phyloP scores from a whole-genome alignment of 2,113 vertebrate genomes.

The Rostratula benghalensis region DNA sequence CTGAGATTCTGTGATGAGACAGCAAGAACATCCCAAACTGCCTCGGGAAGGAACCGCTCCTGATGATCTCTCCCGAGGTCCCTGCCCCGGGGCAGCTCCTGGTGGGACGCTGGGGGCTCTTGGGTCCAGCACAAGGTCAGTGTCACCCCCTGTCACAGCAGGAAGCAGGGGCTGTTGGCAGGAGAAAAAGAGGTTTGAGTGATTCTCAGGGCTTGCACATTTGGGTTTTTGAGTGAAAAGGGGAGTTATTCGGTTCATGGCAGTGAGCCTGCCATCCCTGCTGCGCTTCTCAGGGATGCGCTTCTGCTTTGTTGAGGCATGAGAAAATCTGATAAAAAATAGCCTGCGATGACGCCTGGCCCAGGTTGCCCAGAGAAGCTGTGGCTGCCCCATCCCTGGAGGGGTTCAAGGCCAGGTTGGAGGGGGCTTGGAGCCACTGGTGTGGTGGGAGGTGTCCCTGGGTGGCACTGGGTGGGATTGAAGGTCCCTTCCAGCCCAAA shows the following conservation, averaged over 20 bases:
- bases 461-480: too few species aligned
- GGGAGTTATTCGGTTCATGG: background rate
- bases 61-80: background rate
- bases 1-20: rapidly evolving
- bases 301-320: too few species aligned
- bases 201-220: background rate
- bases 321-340: too few species aligned
- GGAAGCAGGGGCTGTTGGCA: background rate
- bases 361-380: too few species aligned
- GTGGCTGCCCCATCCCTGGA: too few species aligned
- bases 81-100: background rate
- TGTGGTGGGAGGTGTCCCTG: too few species aligned
- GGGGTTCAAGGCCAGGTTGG: too few species aligned
- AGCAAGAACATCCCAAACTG: background rate
- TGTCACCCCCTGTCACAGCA: background rate
- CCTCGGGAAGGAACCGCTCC: background rate
- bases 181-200: background rate
- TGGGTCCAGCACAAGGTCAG: background rate
- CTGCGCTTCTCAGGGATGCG: background rate
- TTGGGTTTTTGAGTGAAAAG: background rate
- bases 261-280: too few species aligned
- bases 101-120: background rate
- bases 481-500: too few species aligned
- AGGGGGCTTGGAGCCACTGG: too few species aligned
- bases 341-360: too few species aligned